These are phyloP conservation scores for Microplitis manilae DNA, from an alignment of 2,888 invertebrate species.

Conservation along the genomic window DNA sequence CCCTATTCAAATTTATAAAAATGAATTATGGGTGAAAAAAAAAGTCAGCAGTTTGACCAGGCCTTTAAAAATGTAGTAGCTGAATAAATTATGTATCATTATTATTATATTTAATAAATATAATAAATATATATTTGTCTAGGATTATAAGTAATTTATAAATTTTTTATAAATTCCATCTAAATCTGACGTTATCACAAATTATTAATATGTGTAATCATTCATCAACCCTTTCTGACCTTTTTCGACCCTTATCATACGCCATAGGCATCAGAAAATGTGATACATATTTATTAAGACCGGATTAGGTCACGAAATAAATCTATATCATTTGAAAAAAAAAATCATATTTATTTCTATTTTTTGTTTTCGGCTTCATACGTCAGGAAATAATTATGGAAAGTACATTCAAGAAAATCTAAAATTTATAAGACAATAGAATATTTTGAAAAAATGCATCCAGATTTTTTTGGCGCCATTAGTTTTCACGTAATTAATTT, in stretches of 20 bases:
- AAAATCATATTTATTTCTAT: constrained; percentile 1
- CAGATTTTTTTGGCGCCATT: no score
- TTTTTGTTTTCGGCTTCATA: not conserved
- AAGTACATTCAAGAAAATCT: no score
- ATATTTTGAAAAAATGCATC: no score
- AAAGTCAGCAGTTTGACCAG: not conserved
- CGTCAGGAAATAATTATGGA: not conserved
- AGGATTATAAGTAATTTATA: not conserved
- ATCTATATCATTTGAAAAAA: constrained; percentile 57
- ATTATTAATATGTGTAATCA: constrained; percentile 71
- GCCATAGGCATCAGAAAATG: constrained; percentile 62
- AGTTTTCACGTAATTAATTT: no score
- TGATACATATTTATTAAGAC: constrained; percentile 69
- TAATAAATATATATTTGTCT: not conserved
- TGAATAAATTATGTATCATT: not conserved
- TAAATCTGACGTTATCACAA: constrained; percentile 23
- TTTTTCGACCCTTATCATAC: constrained; percentile 68
- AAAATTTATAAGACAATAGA: no score
- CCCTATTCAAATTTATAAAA: not conserved
- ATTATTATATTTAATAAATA: not conserved
- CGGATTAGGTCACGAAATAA: constrained; percentile 63
- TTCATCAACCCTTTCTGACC: constrained; percentile 68
- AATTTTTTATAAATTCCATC: constrained; percentile 57
- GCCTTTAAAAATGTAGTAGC: not conserved
- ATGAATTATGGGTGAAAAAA: not conserved